phyloP scores from a whole-genome alignment of 2,113 vertebrate species.

The Gulo gulo region DNA sequence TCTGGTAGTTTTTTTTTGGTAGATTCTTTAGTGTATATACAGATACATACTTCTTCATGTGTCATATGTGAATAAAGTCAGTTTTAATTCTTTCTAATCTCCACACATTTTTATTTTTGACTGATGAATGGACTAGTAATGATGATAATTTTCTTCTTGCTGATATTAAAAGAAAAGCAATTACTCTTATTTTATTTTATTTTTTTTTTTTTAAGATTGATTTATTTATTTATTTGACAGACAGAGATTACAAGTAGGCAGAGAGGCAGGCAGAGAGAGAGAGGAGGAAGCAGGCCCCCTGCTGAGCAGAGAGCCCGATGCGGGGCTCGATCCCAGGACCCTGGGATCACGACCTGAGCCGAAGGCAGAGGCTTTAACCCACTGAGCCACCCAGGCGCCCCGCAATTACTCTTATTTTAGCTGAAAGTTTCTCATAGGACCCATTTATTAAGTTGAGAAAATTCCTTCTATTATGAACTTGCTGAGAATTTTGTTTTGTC shows the following conservation, averaged over 20 bases:
- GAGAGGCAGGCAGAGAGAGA: too few relatives aligned
- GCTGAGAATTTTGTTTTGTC: neutral
- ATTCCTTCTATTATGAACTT: neutral
- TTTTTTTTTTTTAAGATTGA: too few relatives aligned
- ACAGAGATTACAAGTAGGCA: too few relatives aligned
- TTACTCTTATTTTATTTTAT: neutral
- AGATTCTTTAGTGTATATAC: neutral
- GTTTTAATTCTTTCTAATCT: neutral
- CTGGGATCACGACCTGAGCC: too few relatives aligned
- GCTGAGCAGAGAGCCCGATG: too few relatives aligned
- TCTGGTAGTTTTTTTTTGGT: neutral
- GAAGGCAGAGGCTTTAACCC: too few relatives aligned
- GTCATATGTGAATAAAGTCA: neutral
- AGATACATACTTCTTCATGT: neutral
- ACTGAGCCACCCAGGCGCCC: too few relatives aligned
- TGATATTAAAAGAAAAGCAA: neutral
- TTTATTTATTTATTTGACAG: too few relatives aligned
- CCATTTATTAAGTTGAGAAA: neutral
- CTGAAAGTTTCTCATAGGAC: neutral
- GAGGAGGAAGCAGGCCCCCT: too few relatives aligned
- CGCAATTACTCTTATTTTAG: neutral
- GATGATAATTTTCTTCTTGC: neutral
- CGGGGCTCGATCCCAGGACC: too few relatives aligned
- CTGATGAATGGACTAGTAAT: neutral
- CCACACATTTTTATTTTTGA: neutral